phyloP scores from a whole-genome alignment of 2,113 vertebrate species.

The Meles meles region DNA sequence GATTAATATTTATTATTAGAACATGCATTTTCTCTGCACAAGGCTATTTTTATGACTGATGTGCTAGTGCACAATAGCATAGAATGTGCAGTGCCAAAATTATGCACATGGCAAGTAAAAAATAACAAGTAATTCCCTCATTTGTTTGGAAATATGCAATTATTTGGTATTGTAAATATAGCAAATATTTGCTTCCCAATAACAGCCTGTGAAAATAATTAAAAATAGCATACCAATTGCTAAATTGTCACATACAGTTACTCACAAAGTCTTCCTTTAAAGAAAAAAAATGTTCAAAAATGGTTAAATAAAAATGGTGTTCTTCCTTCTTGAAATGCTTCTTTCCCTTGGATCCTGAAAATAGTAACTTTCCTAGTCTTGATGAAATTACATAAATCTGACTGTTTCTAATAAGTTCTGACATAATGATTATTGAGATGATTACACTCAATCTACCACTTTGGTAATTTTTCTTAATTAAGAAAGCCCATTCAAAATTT shows the following conservation, averaged over 20 bases:
- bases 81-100: background rate
- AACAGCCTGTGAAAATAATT: background rate
- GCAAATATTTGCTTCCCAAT: background rate
- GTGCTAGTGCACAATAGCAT: background rate
- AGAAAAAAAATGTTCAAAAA: background rate
- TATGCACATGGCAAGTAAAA: background rate
- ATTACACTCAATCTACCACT: background rate
- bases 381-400: background rate
- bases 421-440: background rate
- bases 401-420: background rate
- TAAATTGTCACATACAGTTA: background rate
- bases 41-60: background rate
- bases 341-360: background rate
- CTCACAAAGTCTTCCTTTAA: background rate
- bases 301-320: background rate
- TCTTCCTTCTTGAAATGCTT: background rate
- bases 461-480: background rate
- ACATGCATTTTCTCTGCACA: background rate
- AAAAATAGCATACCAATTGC: background rate
- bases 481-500: background rate
- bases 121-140: background rate
- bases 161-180: background rate
- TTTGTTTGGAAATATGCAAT: background rate
- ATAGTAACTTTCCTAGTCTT: background rate
- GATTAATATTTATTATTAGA: background rate